Evolutionary conservation across 2,113 vertebrate species (phyloP).

Genomic region (Aphyosemion australe): DNA sequence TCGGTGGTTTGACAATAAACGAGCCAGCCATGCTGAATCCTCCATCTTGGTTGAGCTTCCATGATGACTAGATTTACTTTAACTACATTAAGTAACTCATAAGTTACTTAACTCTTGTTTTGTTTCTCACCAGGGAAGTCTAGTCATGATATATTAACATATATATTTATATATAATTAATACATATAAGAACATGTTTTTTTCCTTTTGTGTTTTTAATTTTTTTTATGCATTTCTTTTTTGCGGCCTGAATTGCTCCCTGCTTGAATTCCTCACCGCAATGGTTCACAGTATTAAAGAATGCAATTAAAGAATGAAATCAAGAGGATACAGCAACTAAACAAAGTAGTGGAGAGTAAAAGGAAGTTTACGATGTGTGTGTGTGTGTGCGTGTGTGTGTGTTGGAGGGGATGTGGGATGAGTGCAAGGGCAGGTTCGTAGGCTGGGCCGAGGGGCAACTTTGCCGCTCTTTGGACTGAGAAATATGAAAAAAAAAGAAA

Average conservation of each 20-base stretch:
- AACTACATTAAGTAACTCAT: conserved; percentile 22
- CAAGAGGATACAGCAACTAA: conserved; percentile 73
- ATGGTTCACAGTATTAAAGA: conserved; percentile 81
- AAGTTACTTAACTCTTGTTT: conserved; percentile 30
- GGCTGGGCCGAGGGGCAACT: conserved; percentile 42
- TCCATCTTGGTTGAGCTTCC: conserved; percentile 54
- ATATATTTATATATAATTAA: conserved; percentile 80
- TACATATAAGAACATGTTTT: conserved; percentile 75
- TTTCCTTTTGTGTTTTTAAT: conserved; percentile 36
- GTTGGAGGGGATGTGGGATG: conserved; percentile 45
- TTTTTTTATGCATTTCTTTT: conserved; percentile 44
- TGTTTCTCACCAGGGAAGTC: conserved; percentile 61
- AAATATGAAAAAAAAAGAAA: conserved; percentile 66
- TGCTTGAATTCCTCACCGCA: conserved; percentile 68
- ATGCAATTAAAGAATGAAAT: conserved; percentile 77
- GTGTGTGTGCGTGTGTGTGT: conserved; percentile 12
- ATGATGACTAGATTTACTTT: conserved; percentile 68
- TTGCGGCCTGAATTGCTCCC: conserved; percentile 70
- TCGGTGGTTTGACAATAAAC: conserved; percentile 31
- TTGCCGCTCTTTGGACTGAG: conserved; percentile 52
- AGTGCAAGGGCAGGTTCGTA: conserved; percentile 50
- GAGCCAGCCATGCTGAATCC: conserved; percentile 54
- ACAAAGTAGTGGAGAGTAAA: conserved; percentile 57
- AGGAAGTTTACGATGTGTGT: conserved; percentile 28
- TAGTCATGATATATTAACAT: conserved; percentile 78